Conservation (phyloP, 1,140 invertebrate species). For the Drosophila nebulosa region DNA sequence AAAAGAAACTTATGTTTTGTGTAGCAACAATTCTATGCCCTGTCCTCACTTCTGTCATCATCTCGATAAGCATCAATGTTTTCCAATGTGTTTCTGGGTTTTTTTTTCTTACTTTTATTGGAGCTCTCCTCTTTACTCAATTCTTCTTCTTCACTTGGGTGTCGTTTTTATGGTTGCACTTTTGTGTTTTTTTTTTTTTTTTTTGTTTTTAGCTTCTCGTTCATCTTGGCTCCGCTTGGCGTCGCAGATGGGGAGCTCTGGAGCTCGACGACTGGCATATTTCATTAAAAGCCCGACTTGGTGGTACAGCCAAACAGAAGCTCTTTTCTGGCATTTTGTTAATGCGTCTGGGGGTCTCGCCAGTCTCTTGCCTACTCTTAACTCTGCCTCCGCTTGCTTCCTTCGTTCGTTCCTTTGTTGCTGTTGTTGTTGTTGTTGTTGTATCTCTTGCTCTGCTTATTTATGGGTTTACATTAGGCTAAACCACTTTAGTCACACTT, state of each 20-base stretch:
- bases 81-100: conserved; percentile 22
- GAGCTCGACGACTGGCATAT: conserved; percentile 55
- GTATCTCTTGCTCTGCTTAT: conserved; percentile 55
- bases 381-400: conserved; percentile 3
- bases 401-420: conserved; percentile 9
- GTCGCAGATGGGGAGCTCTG: background rate
- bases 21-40: conserved; percentile 18
- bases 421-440: background rate
- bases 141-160: conserved; percentile 53
- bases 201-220: no score
- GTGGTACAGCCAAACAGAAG: conserved; percentile 69
- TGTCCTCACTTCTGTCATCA: conserved; percentile 66
- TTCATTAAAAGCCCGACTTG: conserved; percentile 69
- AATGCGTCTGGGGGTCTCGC: conserved; percentile 63
- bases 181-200: conserved; percentile 70
- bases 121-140: conserved; percentile 38
- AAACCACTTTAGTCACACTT: conserved; percentile 80
- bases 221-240: conserved; percentile 1
- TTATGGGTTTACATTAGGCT: conserved; percentile 81
- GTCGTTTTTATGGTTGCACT: conserved; percentile 80
- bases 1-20: conserved; percentile 27
- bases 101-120: conserved; percentile 39
- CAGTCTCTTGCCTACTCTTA: conserved; percentile 3
- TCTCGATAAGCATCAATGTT: conserved; percentile 80
- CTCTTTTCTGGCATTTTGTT: conserved; percentile 80